These are phyloP conservation scores for Lycaena phlaeas DNA, from an alignment of 2,888 invertebrate genomes.

Conservation along the genomic window DNA sequence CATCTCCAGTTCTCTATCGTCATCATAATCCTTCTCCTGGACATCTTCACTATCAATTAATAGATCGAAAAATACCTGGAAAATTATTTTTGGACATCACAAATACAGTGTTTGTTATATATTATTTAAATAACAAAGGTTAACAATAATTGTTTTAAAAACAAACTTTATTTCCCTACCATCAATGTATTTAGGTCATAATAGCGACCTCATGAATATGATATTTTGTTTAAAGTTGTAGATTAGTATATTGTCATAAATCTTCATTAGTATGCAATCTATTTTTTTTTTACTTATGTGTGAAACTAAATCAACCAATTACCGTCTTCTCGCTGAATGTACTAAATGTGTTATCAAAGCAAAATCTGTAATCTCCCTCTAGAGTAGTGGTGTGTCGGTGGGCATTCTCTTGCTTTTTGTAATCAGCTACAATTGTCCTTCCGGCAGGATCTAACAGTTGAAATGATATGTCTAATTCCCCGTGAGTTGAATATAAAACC, in stretches of 20 bases:
- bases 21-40: conserved; percentile 61
- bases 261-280: no score
- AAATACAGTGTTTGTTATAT: no score
- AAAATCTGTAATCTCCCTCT: conserved; percentile 86
- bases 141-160: no score
- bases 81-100: no score
- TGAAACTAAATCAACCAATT: no score
- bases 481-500: conserved; percentile 89
- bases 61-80: conserved; percentile 81
- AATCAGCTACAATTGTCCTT: conserved; percentile 76
- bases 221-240: no score
- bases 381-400: conserved; percentile 74
- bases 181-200: no score
- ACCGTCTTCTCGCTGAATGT: conserved; percentile 82
- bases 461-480: conserved; percentile 88
- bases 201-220: no score
- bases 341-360: conserved; percentile 89
- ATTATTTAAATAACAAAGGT: no score
- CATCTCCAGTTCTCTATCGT: conserved; percentile 60
- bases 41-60: conserved; percentile 75
- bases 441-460: conserved; percentile 79
- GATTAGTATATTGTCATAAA: no score
- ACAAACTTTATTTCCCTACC: no score
- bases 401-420: conserved; percentile 79
- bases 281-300: no score